Conservation (phyloP, 92 coral and sea anemone genomes). For the Anthopleura xanthogrammica region DNA sequence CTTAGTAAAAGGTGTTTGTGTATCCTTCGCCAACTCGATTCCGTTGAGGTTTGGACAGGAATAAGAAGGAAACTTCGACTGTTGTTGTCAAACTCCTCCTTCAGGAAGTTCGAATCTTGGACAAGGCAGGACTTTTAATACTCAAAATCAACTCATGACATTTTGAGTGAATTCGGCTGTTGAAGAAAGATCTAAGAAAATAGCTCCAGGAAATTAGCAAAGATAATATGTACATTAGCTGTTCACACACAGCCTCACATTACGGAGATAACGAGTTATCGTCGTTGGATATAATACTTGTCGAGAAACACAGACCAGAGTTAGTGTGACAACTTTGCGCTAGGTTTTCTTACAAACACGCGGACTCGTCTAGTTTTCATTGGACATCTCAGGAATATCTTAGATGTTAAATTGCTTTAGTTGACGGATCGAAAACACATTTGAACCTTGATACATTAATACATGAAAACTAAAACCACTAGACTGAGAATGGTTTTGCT, state of each 20-base stretch:
- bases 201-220: slow-evolving; percentile 2
- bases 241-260: background rate
- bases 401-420: background rate
- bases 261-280: slow-evolving; percentile 7
- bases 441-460: background rate
- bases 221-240: slow-evolving; percentile 5
- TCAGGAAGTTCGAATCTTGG: background rate
- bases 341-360: background rate
- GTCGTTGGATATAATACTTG: background rate
- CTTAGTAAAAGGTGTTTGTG: background rate
- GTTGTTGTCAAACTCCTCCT: background rate
- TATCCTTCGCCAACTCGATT: background rate
- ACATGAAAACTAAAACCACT: background rate
- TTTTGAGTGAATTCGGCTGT: background rate
- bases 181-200: background rate
- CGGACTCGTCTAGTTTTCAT: background rate
- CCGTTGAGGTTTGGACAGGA: background rate
- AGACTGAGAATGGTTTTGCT: background rate
- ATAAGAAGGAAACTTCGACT: background rate
- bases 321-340: background rate
- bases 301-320: background rate
- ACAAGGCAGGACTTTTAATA: no score
- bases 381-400: background rate
- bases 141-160: background rate
- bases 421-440: slow-evolving; percentile 1